Evolutionary conservation across 2,797 vertebrate species (phyloP).

Genomic region (Corythornis leucogaster): DNA sequence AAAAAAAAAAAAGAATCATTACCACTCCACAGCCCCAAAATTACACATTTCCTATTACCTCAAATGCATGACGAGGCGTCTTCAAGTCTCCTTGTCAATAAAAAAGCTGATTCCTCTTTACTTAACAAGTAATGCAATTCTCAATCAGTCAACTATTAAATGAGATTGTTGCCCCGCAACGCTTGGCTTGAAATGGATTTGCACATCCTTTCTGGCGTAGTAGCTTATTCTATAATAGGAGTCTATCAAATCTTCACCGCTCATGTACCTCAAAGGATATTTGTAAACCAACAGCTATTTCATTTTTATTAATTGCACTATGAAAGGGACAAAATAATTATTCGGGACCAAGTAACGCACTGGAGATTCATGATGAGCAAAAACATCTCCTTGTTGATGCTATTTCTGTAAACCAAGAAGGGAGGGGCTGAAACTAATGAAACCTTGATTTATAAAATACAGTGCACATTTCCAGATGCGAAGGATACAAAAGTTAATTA

Average conservation of each 20-base stretch:
- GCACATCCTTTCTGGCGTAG: neutral
- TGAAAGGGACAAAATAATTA: neutral
- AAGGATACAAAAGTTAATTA: slow-evolving; percentile 6
- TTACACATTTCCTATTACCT: neutral
- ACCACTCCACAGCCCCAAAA: neutral
- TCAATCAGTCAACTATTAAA: slow-evolving; percentile 10
- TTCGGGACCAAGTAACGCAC: neutral
- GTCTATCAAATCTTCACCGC: neutral
- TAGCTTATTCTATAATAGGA: neutral
- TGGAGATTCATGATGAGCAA: neutral
- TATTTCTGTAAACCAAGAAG: neutral
- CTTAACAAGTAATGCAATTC: neutral
- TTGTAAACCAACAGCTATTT: neutral
- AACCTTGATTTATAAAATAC: slow-evolving; percentile 18
- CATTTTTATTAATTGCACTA: neutral
- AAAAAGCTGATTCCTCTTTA: neutral
- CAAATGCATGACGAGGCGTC: neutral
- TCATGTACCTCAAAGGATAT: neutral
- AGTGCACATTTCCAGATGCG: neutral
- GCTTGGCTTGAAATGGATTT: neutral
- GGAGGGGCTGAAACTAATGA: neutral
- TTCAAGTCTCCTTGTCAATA: neutral
- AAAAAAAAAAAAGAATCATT: neutral
- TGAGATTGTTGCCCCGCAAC: neutral
- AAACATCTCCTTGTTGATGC: neutral